These are phyloP conservation scores for Phoxinus dragarum DNA, from an alignment of 2,797 vertebrate genomes.

Conservation along the genomic window DNA sequence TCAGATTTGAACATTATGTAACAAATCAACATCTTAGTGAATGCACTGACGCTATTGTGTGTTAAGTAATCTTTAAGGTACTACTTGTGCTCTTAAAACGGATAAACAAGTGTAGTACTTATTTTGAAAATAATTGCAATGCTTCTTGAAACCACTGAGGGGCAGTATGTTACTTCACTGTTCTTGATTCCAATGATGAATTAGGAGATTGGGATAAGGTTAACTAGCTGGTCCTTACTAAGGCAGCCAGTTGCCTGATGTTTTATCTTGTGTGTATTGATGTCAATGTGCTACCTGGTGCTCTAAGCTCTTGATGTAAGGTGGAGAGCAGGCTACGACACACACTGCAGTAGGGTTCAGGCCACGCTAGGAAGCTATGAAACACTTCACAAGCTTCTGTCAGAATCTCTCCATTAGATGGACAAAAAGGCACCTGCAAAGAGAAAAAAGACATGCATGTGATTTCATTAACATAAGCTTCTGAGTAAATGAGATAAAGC, in stretches of 20 bases:
- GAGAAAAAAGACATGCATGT: neutral
- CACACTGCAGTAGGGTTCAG: constrained; percentile 89
- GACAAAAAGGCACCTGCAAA: constrained; percentile 88
- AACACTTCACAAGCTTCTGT: constrained; percentile 83
- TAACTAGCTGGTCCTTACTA: neutral
- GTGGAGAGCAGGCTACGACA: constrained; percentile 87
- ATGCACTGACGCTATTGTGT: neutral
- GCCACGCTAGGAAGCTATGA: constrained; percentile 92
- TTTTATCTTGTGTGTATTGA: neutral
- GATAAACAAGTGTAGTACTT: neutral
- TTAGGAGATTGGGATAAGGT: neutral
- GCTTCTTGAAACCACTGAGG: constrained; percentile 19
- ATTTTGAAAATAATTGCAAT: constrained; percentile 22
- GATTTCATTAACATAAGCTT: neutral
- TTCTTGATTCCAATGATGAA: no score
- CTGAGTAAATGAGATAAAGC: neutral
- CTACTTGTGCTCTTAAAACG: neutral
- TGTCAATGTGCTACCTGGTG: constrained; percentile 82
- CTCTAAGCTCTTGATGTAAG: constrained; percentile 88
- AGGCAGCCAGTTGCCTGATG: neutral
- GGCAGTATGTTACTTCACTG: neutral
- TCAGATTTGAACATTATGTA: constrained; percentile 19
- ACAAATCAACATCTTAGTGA: neutral
- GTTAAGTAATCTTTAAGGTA: constrained; percentile 6
- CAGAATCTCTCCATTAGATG: constrained; percentile 82